Percentiles rank a stretch among this genome's conserved stretches.
Evolutionary conservation across 2,888 invertebrate species (phyloP).

Genomic region (Diogma glabrata): DNA sequence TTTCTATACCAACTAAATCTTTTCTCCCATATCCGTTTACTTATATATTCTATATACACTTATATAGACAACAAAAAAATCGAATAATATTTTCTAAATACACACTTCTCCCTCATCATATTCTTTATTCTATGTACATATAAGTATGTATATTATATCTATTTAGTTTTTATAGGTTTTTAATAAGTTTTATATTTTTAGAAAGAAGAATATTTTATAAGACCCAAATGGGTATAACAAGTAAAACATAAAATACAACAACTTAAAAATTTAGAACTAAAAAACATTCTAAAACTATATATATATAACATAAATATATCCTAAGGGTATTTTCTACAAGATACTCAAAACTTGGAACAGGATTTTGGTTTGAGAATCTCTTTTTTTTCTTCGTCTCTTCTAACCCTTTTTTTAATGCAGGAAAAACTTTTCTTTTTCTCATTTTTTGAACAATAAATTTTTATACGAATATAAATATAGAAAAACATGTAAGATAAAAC

Average conservation of each 20-base stretch:
- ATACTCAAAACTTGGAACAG: slow-evolving; percentile 6
- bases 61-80: not conserved
- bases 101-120: no score
- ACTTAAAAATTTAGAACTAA: slow-evolving; percentile 1
- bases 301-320: slow-evolving; percentile 8
- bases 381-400: not conserved
- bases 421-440: slow-evolving; percentile 2
- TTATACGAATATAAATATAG: slow-evolving; percentile 6
- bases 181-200: slow-evolving; percentile 7
- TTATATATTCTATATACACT: not conserved
- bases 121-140: no score
- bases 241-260: slow-evolving; percentile 2
- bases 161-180: slow-evolving; percentile 8
- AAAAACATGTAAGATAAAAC: slow-evolving; percentile 6
- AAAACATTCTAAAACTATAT: slow-evolving; percentile 6
- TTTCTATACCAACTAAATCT: no score
- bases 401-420: slow-evolving; percentile 2
- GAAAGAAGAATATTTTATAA: slow-evolving; percentile 8
- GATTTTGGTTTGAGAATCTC: slow-evolving; percentile 7
- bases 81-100: no score
- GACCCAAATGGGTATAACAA: slow-evolving; percentile 8
- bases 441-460: slow-evolving; percentile 5
- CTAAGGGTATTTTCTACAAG: slow-evolving; percentile 9
- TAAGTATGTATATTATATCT: no score
- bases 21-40: no score